These are phyloP conservation scores for Armadillidium nasatum DNA, from an alignment of 1,140 invertebrate species.

Conservation along the genomic window DNA sequence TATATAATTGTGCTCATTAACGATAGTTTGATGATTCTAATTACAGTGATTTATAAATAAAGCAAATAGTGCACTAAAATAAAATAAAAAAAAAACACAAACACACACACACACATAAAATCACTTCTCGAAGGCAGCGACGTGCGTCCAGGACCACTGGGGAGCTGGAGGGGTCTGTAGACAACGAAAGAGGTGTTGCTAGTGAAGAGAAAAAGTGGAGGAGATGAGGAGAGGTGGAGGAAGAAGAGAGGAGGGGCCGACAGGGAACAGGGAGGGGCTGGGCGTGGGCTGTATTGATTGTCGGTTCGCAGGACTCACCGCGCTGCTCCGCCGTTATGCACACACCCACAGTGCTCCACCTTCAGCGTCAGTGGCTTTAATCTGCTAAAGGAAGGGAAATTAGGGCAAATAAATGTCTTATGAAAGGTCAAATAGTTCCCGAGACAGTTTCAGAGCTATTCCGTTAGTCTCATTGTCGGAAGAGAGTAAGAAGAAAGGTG, in stretches of 20 bases:
- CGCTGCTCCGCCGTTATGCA: not conserved
- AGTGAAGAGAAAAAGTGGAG: slow-evolving; percentile 1
- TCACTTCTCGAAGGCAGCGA: not conserved
- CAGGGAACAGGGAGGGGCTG: slow-evolving; percentile 9
- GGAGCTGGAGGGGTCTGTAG: not conserved
- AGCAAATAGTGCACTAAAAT: not conserved
- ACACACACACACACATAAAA: not conserved
- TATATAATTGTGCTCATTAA: not conserved
- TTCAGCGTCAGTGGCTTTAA: not conserved
- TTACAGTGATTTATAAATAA: no score
- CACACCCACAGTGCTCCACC: not conserved
- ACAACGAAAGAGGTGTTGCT: not conserved
- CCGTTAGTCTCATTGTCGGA: not conserved
- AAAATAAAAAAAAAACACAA: not conserved
- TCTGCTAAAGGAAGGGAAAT: not conserved
- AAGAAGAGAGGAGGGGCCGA: slow-evolving; percentile 7
- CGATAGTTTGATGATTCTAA: no score
- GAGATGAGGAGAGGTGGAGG: slow-evolving; percentile 4
- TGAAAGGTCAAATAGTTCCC: not conserved
- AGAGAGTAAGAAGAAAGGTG: not conserved
- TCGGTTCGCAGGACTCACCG: slow-evolving; percentile 2
- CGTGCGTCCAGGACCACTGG: slow-evolving; percentile 2
- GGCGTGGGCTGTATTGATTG: slow-evolving; percentile 10
- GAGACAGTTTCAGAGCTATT: not conserved
- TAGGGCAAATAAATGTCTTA: not conserved